Base-by-base conservation (phyloP, 2,888 invertebrate genomes). In the Tachina fera region DNA sequence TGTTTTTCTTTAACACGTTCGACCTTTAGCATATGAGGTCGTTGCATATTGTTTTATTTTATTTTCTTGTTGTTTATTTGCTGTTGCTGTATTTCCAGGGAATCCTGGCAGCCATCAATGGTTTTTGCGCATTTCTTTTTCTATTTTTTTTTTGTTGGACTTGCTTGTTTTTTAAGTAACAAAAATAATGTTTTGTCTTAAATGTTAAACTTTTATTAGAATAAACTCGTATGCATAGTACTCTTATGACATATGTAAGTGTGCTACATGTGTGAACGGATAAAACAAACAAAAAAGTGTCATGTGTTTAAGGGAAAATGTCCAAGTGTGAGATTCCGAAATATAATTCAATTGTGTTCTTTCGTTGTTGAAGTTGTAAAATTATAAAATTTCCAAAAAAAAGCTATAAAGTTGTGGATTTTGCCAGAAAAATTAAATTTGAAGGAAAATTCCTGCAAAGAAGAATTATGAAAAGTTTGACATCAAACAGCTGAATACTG, bases 11-110 rank as follows among this genome's bases (percentile, higher is more conserved):
- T 81, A 67, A 72, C 84, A 79, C 83, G 83, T 83, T 86, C 83
- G 86, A 86, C 86, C 86, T 86, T 77, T 86, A 83, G 83, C 83
- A 78, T 78, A 83, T 86, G 79, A 76, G 86, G 79, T 86, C 81
- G 67, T 14, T 78, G 78, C 41, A 53, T 83, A 83, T 76, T 63
- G 61, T 75, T 61, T 76, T 82, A 39, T 63, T 76, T 82, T 67
- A 53, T 47, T 76, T 60, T 72, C 11, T 41, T 74, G 31, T 81
- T 81, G 43, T 51, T 43, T 39, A 68, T 76, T 63, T 65, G 22
- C 58, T 71, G 9, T 31, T 31, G 31, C 31, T 31, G 31, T 31
- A 6, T 75, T 83, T 78, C 60, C 77, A 49, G 67, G 61, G 77
- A 83, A 83, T 72, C 77, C 77, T 77, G 77, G 60, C 72, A 72